Evolutionary conservation across 2,113 vertebrate genomes (phyloP).

Genomic region (Anolis carolinensis): DNA sequence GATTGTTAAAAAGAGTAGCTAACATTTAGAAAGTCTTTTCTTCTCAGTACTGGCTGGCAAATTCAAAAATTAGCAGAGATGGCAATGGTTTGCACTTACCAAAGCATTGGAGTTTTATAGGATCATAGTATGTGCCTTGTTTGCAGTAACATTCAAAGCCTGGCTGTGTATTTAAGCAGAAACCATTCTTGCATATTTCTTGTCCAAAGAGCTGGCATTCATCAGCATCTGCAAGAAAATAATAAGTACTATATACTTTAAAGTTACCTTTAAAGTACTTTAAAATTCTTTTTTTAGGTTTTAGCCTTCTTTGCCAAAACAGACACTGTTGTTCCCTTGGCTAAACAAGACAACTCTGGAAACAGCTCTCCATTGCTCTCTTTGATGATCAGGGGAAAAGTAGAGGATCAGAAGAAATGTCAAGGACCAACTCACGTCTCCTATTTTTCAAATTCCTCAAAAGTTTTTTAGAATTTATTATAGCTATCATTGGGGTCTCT

Average conservation of each 20-base stretch:
- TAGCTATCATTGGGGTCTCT: neutral
- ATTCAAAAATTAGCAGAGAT: neutral
- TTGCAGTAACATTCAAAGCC: slow-evolving; percentile 97
- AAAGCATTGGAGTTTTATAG: slow-evolving; percentile 88
- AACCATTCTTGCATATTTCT: slow-evolving; percentile 96
- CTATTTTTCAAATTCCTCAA: neutral
- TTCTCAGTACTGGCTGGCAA: neutral
- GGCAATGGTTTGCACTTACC: slow-evolving; percentile 78
- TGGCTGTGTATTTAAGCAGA: slow-evolving; percentile 87
- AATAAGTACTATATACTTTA: slow-evolving; percentile 22
- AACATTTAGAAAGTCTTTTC: neutral
- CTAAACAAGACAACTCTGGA: neutral
- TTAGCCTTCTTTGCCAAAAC: neutral
- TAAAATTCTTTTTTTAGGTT: fast-evolving
- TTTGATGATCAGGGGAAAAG: neutral
- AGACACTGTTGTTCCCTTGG: neutral
- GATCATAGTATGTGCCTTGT: slow-evolving; percentile 91
- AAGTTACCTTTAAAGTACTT: neutral
- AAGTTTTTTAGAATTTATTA: neutral
- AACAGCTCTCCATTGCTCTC: neutral
- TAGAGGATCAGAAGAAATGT: neutral
- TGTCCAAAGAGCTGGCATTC: slow-evolving; percentile 91
- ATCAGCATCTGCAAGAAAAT: slow-evolving; percentile 85
- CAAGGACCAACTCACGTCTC: neutral
- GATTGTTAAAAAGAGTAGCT: neutral